Conservation (phyloP, 2,888 invertebrate genomes). For the Cheilosia vernalis region DNA sequence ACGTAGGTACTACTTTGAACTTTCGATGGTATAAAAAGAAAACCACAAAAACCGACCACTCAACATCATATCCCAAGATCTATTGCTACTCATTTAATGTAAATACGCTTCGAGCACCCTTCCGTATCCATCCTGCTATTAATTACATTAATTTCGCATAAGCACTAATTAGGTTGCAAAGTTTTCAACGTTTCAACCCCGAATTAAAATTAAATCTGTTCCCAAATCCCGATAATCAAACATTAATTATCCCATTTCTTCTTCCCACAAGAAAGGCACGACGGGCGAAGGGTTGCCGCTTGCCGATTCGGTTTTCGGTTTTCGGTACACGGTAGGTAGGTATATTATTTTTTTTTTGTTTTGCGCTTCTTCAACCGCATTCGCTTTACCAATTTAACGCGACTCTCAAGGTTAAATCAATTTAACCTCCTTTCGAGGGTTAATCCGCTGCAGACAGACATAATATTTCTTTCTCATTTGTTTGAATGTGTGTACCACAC, state of each 20-base stretch:
- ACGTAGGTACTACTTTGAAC: no score
- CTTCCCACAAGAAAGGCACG: background rate
- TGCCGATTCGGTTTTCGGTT: background rate
- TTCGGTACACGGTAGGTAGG: background rate
- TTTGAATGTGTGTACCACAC: background rate
- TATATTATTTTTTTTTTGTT: background rate
- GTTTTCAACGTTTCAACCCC: constrained; percentile 35
- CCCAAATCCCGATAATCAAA: constrained; percentile 55
- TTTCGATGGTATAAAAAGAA: no score
- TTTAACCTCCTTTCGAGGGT: constrained; percentile 27
- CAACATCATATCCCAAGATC: no score
- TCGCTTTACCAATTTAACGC: constrained; percentile 47
- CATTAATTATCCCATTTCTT: constrained; percentile 55
- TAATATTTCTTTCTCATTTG: constrained; percentile 33
- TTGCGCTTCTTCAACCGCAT: constrained; percentile 21
- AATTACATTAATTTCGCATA: background rate
- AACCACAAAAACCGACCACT: no score
- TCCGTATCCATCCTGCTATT: no score
- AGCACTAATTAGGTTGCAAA: constrained; percentile 35
- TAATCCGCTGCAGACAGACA: constrained; percentile 52
- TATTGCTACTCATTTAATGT: no score
- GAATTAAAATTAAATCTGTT: constrained; percentile 49
- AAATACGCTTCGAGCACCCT: no score
- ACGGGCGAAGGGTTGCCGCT: background rate
- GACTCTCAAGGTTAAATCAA: constrained; percentile 49